Evolutionary conservation across 2,797 vertebrate species (phyloP).

Genomic region (Nyctalus aviator): DNA sequence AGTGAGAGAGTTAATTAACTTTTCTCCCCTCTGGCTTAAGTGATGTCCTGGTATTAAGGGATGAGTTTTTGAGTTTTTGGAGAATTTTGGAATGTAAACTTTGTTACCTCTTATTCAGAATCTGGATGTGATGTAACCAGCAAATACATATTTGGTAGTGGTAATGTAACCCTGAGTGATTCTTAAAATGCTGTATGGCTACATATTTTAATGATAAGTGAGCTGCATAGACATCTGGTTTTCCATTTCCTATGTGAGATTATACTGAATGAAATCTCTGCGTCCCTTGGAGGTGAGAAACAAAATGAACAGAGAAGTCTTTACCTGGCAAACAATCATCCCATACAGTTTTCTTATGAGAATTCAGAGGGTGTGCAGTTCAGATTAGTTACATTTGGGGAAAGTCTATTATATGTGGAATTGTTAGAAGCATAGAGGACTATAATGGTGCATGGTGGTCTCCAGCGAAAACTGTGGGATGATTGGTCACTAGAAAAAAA

Average conservation of each 20-base stretch:
- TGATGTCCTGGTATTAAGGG: not conserved
- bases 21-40: not conserved
- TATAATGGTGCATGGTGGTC: not conserved
- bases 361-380: not conserved
- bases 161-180: not conserved
- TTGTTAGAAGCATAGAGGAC: not conserved
- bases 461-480: not conserved
- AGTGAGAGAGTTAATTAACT: constrained; percentile 70
- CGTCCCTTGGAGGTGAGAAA: not conserved
- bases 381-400: not conserved
- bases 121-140: not conserved
- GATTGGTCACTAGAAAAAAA: not conserved
- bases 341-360: not conserved
- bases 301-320: not conserved
- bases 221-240: not conserved
- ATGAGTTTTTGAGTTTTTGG: constrained; percentile 9
- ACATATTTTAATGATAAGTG: constrained; percentile 27
- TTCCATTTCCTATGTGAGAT: not conserved
- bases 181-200: not conserved
- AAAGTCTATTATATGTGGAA: not conserved
- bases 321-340: constrained; percentile 19
- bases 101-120: not conserved
- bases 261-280: not conserved
- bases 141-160: not conserved
- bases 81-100: constrained; percentile 55